Base-by-base conservation (phyloP, 92 coral and sea anemone genomes). In the Zoanthus sansibaricus region DNA sequence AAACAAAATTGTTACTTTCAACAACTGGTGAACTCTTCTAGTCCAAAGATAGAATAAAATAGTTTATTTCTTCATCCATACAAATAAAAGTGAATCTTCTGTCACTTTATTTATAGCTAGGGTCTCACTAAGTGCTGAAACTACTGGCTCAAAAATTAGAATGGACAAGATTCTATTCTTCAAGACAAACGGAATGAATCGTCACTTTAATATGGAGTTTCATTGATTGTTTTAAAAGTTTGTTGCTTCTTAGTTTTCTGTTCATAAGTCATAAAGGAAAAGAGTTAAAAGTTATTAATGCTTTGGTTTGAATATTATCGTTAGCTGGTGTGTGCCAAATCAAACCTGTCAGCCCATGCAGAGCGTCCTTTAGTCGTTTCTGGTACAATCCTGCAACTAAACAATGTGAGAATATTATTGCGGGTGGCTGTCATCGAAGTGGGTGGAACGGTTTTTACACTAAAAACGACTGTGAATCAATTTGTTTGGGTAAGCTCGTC, bases 401-500 rank as follows among this genome's bases (percentile, higher is more conserved):
- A 21, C 14, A 32, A 68, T 96, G 98, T 84, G 89, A 94, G 89
- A 47, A 69, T 13, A 85, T 93, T 72, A 73, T 96, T 12, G 98
- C 92, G 73, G 98, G 98, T 7, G 98, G 98, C 0, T 96, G 98
- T 84, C 98, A 96, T 59, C 87, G 94, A 25, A 96, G 98, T 83
- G 98, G 98, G 47, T 96, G 98, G 98, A 94, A 96, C 78, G 98
- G 98, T 5, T 96, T 96, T 87, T 45, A 48, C 47, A 62, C 84
- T 71, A 89, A 89, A 86, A 68, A 70, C 31, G 92, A 91, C 11
- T 96, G 98, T 87, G 90, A 93, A 20, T 83, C 85, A 1, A 83
- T 82, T 11, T 96, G 98, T 55, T 69, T 84, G 18, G 96, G 98
- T 93, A 64, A 66, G 84, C 8, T 44, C 1, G 6, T 42, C 10